These are phyloP conservation scores for Pachliopta kotzebuea DNA, from an alignment of 2,888 invertebrate genomes.

Conservation along the genomic window DNA sequence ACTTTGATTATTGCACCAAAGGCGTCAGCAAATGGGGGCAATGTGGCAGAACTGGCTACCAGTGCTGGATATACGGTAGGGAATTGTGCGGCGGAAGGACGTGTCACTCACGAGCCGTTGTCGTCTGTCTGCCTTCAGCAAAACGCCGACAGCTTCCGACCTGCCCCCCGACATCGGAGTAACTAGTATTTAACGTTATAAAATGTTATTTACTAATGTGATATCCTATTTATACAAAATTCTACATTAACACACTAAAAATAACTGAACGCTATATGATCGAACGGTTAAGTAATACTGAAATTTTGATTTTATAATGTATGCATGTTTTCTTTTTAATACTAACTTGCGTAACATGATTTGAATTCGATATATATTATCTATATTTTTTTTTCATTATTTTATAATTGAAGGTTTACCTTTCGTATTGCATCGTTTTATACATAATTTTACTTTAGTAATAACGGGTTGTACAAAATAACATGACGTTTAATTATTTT, in stretches of 20 bases:
- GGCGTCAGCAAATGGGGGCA: slow-evolving; percentile 40
- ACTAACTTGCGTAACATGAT: too few species aligned
- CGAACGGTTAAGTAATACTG: background rate
- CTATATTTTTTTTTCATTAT: too few species aligned
- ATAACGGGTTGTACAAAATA: background rate
- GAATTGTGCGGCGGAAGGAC: slow-evolving; percentile 68
- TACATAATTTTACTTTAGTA: background rate
- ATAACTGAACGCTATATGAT: too few species aligned
- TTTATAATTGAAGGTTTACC: too few species aligned
- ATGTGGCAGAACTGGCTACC: slow-evolving; percentile 47
- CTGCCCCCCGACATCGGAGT: slow-evolving; percentile 61
- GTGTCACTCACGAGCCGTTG: slow-evolving; percentile 66
- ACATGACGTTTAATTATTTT: slow-evolving; percentile 1
- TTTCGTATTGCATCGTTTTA: background rate
- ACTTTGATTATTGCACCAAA: slow-evolving; percentile 36
- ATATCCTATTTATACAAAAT: slow-evolving; percentile 26
- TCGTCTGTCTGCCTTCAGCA: slow-evolving; percentile 68
- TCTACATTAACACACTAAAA: background rate
- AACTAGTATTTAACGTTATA: slow-evolving; percentile 32
- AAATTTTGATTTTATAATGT: background rate
- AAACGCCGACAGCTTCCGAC: slow-evolving; percentile 66
- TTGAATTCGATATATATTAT: too few species aligned
- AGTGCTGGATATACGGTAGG: slow-evolving; percentile 33
- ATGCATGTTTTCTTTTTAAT: too few species aligned
- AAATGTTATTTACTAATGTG: slow-evolving; percentile 40